A percentile compares a stretch with the other conserved stretches of the same genome.
Evolutionary conservation across 2,113 vertebrate genomes (phyloP).

Genomic region (Rhombomys opimus): DNA sequence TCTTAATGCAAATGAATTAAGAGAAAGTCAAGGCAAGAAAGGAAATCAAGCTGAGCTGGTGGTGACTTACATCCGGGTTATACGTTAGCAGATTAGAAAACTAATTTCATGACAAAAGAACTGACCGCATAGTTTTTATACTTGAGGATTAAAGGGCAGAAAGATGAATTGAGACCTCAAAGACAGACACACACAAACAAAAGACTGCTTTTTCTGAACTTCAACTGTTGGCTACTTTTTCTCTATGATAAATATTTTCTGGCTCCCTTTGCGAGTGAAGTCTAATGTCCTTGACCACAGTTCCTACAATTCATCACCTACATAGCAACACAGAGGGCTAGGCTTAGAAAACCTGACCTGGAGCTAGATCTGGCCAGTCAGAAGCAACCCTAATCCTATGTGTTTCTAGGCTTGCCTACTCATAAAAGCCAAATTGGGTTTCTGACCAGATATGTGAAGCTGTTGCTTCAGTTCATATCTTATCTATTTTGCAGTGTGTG

Average conservation of each 20-base stretch:
- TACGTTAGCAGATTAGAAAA: conserved; percentile 59
- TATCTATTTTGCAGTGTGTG: neutral
- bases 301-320: conserved; percentile 46
- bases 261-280: conserved; percentile 20
- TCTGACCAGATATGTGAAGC: conserved; percentile 24
- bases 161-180: conserved; percentile 37
- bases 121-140: conserved; percentile 44
- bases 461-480: conserved; percentile 20
- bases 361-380: conserved; percentile 59
- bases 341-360: conserved; percentile 44
- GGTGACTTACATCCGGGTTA: neutral
- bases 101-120: conserved; percentile 55
- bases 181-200: neutral
- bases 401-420: neutral
- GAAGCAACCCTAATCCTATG: conserved; percentile 20
- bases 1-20: conserved; percentile 45
- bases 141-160: conserved; percentile 41
- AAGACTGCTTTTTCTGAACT: conserved; percentile 23
- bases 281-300: conserved; percentile 44
- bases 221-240: conserved; percentile 42
- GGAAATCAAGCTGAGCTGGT: neutral
- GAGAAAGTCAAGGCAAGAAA: conserved; percentile 13
- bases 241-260: conserved; percentile 41
- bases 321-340: conserved; percentile 2
- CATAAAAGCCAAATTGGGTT: conserved; percentile 62